Conservation (phyloP, 2,888 invertebrate genomes). For the Globia sparganii region DNA sequence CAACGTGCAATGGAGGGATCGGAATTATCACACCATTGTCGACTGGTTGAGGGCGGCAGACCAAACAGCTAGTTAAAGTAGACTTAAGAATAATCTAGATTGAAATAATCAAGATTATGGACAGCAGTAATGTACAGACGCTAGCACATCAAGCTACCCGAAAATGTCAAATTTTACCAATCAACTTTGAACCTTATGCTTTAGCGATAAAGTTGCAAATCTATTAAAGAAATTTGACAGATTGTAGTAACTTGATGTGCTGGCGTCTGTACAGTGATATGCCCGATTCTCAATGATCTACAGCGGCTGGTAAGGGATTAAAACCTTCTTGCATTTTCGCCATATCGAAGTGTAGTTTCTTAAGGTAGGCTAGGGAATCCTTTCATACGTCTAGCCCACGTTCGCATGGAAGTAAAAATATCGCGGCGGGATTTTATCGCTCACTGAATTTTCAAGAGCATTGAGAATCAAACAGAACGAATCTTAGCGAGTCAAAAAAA, state of each 20-base stretch:
- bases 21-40: slow-evolving; percentile 93
- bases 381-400: neutral
- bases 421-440: neutral
- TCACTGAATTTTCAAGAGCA: neutral
- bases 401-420: neutral
- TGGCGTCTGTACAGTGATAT: slow-evolving; percentile 5
- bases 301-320: neutral
- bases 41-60: slow-evolving; percentile 92
- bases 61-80: slow-evolving; percentile 63
- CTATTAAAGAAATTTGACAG: too few species aligned
- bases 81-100: slow-evolving; percentile 27
- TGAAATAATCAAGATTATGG: slow-evolving; percentile 46
- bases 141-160: too few species aligned
- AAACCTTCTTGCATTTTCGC: neutral
- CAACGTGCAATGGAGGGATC: slow-evolving; percentile 96
- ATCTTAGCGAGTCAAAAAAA: neutral
- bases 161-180: too few species aligned
- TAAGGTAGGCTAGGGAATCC: neutral
- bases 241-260: too few species aligned
- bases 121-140: slow-evolving; percentile 19
- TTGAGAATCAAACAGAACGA: neutral
- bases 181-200: too few species aligned
- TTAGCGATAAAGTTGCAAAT: too few species aligned
- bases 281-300: slow-evolving; percentile 2
- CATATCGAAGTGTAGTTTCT: neutral